These are phyloP conservation scores for Gymnopithys bicolor DNA, from an alignment of 2,797 vertebrate species.

Conservation along the genomic window DNA sequence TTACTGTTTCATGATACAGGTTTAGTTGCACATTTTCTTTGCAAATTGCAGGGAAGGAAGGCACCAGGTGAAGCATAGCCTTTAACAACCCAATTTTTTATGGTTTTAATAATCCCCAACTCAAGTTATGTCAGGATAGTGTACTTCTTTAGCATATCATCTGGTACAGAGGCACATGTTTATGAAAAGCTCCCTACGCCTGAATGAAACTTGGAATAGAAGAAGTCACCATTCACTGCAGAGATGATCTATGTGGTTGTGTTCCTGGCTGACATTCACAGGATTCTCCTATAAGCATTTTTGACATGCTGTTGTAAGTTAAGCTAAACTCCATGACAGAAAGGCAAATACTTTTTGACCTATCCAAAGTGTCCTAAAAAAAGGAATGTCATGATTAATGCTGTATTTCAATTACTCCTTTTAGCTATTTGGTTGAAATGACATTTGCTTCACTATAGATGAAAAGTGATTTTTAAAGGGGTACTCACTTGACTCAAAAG, in stretches of 20 bases:
- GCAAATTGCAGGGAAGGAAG: not conserved
- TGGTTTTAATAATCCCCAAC: not conserved
- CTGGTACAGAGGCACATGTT: not conserved
- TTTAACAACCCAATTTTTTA: not conserved
- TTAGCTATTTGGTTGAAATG: not conserved
- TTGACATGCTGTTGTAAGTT: not conserved
- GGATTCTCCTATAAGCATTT: not conserved
- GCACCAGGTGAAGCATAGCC: not conserved
- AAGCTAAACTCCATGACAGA: not conserved
- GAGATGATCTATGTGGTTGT: not conserved
- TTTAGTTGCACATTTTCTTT: not conserved
- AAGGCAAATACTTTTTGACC: not conserved
- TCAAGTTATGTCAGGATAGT: not conserved
- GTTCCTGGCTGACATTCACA: not conserved
- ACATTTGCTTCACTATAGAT: not conserved
- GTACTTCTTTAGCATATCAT: not conserved
- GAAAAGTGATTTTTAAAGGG: not conserved
- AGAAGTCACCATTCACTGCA: not conserved
- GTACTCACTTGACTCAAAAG: not conserved
- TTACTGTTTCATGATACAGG: not conserved
- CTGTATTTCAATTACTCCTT: not conserved
- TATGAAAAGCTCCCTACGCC: not conserved
- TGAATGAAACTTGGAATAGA: not conserved
- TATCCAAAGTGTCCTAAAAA: not conserved
- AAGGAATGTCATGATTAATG: not conserved